A percentile compares a stretch with the other conserved stretches of the same genome.
phyloP scores from a whole-genome alignment of 1,140 invertebrate genomes.

The Pseudoatta argentina region DNA sequence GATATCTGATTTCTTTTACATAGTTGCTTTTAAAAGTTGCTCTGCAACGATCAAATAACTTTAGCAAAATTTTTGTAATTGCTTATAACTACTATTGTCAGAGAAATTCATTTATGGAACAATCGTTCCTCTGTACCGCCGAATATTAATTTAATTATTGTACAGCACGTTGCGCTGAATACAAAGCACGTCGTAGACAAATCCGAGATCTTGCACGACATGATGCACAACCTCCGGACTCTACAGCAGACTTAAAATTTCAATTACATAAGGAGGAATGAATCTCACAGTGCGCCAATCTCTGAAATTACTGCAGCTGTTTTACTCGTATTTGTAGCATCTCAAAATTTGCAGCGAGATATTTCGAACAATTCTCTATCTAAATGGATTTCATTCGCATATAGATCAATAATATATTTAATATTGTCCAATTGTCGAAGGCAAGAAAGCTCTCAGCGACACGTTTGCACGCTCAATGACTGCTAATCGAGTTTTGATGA shows the following conservation, averaged over 20 bases:
- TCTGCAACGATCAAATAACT: not conserved
- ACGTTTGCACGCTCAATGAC: not conserved
- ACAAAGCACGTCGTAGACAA: slow-evolving; percentile 10
- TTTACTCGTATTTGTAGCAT: not conserved
- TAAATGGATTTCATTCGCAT: not conserved
- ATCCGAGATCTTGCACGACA: not conserved
- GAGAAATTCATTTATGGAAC: not conserved
- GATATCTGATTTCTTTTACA: not conserved
- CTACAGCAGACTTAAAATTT: slow-evolving; percentile 28
- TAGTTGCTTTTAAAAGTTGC: slow-evolving; percentile 7
- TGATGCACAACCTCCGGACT: not conserved
- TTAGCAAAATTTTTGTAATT: slow-evolving; percentile 10
- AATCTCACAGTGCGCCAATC: slow-evolving; percentile 21
- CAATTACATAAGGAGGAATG: not conserved
- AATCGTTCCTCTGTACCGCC: not conserved
- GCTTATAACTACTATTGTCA: not conserved
- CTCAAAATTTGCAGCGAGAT: not conserved
- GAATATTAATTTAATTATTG: slow-evolving; percentile 36
- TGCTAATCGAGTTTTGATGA: too few species aligned
- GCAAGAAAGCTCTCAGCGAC: not conserved
- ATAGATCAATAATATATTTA: not conserved
- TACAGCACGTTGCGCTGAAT: not conserved
- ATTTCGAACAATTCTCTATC: not conserved
- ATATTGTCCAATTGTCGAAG: not conserved
- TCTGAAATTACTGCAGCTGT: slow-evolving; percentile 21